phyloP scores from a whole-genome alignment of 2,888 invertebrate species.

The Agrypnus murinus region DNA sequence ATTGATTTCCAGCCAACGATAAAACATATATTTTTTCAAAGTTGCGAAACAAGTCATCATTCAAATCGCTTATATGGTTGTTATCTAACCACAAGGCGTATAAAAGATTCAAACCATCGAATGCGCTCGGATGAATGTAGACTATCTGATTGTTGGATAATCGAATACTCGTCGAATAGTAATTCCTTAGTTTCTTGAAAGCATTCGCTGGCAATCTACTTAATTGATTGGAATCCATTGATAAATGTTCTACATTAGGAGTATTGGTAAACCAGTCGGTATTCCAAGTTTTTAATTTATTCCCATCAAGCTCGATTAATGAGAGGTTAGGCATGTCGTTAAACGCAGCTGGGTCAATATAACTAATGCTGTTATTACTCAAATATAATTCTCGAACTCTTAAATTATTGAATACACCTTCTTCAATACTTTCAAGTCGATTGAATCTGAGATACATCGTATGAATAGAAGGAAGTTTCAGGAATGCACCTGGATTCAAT shows the following conservation, averaged over 20 bases:
- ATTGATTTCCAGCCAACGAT: constrained; percentile 36
- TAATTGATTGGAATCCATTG: constrained; percentile 63
- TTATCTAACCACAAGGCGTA: constrained; percentile 59
- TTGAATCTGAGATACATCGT: constrained; percentile 36
- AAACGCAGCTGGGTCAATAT: constrained; percentile 56
- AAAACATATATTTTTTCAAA: constrained; percentile 39
- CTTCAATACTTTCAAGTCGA: constrained; percentile 25
- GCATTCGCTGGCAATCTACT: constrained; percentile 61
- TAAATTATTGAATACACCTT: constrained; percentile 44
- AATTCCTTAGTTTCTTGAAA: constrained; percentile 63
- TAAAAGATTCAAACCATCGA: constrained; percentile 55
- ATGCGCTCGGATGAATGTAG: constrained; percentile 55
- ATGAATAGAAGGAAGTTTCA: constrained; percentile 35
- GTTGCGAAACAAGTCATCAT: constrained; percentile 38
- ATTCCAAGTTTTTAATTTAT: constrained; percentile 63
- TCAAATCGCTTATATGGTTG: constrained; percentile 57
- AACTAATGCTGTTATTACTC: constrained; percentile 55
- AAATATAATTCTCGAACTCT: constrained; percentile 48
- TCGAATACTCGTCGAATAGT: constrained; percentile 55
- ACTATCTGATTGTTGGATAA: constrained; percentile 59
- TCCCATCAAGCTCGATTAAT: constrained; percentile 64
- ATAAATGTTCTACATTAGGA: constrained; percentile 62
- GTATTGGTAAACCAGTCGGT: constrained; percentile 65
- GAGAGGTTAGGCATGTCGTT: constrained; percentile 61
- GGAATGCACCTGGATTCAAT: constrained; percentile 52